Percentiles rank a stretch among this genome's conserved stretches.
Conservation (phyloP, 1,140 invertebrate genomes). For the Oncopodura yosiiana region DNA sequence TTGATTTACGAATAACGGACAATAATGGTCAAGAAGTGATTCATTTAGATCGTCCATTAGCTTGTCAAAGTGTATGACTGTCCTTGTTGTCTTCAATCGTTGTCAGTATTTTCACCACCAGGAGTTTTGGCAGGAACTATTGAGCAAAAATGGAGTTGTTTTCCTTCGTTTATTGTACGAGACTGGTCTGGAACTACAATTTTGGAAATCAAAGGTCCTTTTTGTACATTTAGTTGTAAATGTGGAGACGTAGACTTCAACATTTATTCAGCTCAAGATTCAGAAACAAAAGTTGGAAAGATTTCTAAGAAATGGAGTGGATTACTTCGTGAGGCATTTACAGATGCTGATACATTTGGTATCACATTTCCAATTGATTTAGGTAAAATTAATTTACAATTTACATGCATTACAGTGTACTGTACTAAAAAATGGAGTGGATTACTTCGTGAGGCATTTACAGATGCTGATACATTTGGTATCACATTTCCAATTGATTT, state of each 20-base stretch:
- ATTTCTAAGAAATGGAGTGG: conserved; percentile 4
- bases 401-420: no score
- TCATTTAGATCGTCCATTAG: conserved; percentile 1
- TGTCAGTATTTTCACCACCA: conserved; percentile 29
- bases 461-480: conserved; percentile 38
- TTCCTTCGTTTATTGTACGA: no score
- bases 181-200: no score
- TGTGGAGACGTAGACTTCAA: neutral
- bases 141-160: no score
- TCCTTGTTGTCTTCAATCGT: conserved; percentile 4
- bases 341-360: conserved; percentile 60
- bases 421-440: conserved; percentile 68
- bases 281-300: neutral
- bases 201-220: no score
- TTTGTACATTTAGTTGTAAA: conserved; percentile 39
- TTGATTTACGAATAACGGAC: neutral
- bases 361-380: conserved; percentile 68
- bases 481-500: conserved; percentile 1
- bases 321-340: neutral
- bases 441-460: conserved; percentile 55
- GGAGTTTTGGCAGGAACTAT: conserved; percentile 17
- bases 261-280: neutral
- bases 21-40: neutral
- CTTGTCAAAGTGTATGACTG: conserved; percentile 5
- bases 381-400: conserved; percentile 38